Evolutionary conservation across 2,888 invertebrate genomes (phyloP).

Genomic region (Trissolcus brochymenae): DNA sequence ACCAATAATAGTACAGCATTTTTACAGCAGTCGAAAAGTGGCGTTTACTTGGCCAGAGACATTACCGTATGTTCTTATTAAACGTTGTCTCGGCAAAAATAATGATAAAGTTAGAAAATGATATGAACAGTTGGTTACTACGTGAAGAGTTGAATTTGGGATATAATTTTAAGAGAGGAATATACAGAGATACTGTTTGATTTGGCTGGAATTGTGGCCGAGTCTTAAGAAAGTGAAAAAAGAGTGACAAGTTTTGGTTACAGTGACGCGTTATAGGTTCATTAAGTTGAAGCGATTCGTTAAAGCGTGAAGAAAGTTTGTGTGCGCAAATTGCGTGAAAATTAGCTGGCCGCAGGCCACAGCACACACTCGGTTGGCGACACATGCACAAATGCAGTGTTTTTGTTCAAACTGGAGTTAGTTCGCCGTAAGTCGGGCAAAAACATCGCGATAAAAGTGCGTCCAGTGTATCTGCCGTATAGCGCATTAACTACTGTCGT

Average conservation of each 20-base stretch:
- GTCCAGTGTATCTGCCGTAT: conserved; percentile 38
- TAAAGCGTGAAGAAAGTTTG: conserved; percentile 45
- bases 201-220: no score
- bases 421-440: conserved; percentile 47
- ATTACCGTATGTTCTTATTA: no score
- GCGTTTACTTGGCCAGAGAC: no score
- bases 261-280: conserved; percentile 33
- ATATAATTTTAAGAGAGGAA: no score
- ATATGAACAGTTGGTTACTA: no score
- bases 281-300: conserved; percentile 43
- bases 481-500: conserved; percentile 49
- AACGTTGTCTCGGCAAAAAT: no score
- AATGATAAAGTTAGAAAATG: no score
- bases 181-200: no score
- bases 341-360: conserved; percentile 29
- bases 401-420: conserved; percentile 41
- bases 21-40: no score
- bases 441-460: conserved; percentile 54
- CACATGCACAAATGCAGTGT: conserved; percentile 40
- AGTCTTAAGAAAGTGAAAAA: conserved; percentile 3
- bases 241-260: background rate
- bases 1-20: no score
- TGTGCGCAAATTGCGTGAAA: conserved; percentile 48
- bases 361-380: conserved; percentile 16
- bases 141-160: no score